A percentile compares a stretch with the other conserved stretches of the same genome.
phyloP scores from a whole-genome alignment of 2,113 vertebrate genomes.

The Paradisaea rubra region DNA sequence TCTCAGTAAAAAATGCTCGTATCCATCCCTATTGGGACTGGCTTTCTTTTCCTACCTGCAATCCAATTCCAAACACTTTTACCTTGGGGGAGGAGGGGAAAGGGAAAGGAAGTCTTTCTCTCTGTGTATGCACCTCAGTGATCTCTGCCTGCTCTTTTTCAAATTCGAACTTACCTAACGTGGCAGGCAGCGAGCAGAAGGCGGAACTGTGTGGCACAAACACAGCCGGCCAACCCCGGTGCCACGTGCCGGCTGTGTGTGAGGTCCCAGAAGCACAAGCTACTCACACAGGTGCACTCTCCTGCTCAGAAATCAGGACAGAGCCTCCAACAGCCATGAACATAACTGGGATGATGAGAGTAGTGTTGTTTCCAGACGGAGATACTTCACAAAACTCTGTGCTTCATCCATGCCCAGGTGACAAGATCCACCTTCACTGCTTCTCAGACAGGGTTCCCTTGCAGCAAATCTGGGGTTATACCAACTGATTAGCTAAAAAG shows the following conservation, averaged over 20 bases:
- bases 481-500: not conserved
- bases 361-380: not conserved
- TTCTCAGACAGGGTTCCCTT: not conserved
- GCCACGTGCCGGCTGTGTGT: rapidly evolving
- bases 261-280: not conserved
- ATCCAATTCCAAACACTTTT: not conserved
- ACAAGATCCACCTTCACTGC: not conserved
- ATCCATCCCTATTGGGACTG: not conserved
- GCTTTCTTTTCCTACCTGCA: not conserved
- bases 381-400: not conserved
- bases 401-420: not conserved
- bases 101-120: not conserved
- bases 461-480: not conserved
- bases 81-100: not conserved
- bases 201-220: rapidly evolving
- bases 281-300: too few species aligned
- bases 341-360: not conserved
- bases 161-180: not conserved
- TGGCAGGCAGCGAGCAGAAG: not conserved
- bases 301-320: not conserved
- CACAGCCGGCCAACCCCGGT: rapidly evolving
- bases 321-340: not conserved
- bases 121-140: not conserved
- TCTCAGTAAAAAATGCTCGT: not conserved
- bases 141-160: not conserved